phyloP scores from a whole-genome alignment of 2,888 invertebrate species.

The Andricus quercusramuli region DNA sequence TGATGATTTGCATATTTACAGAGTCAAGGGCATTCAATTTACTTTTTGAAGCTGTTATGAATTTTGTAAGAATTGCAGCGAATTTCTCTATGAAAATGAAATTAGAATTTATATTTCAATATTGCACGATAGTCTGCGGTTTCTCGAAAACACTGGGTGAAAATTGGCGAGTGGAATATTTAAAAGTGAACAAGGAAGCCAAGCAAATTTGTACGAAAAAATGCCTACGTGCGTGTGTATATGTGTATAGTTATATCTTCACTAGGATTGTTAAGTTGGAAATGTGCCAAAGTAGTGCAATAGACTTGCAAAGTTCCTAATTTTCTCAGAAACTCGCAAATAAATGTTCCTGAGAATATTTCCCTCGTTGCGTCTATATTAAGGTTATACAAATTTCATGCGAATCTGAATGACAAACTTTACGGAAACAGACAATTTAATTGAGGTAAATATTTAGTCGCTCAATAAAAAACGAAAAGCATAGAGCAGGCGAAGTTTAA shows the following conservation, averaged over 20 bases:
- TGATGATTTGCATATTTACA: neutral
- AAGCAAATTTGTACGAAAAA: slow-evolving; percentile 6
- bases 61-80: too few relatives aligned
- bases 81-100: neutral
- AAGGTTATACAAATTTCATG: neutral
- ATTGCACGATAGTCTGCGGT: slow-evolving; percentile 34
- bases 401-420: neutral
- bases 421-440: neutral
- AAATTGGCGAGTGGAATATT: slow-evolving; percentile 9
- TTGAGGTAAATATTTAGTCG: neutral
- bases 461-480: neutral
- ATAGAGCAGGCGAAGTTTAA: neutral
- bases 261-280: slow-evolving; percentile 11
- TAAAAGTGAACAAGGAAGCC: slow-evolving; percentile 34
- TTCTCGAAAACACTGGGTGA: slow-evolving; percentile 8
- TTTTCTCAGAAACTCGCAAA: slow-evolving; percentile 32
- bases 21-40: too few relatives aligned
- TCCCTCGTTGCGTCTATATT: neutral
- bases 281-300: slow-evolving; percentile 37
- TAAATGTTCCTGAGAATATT: neutral
- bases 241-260: slow-evolving; percentile 41
- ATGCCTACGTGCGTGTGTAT: slow-evolving; percentile 36
- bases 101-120: neutral
- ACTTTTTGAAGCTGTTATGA: too few relatives aligned
- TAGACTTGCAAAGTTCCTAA: slow-evolving; percentile 27